Conservation (phyloP, 2,888 invertebrate species). For the Abscondita cerata region DNA sequence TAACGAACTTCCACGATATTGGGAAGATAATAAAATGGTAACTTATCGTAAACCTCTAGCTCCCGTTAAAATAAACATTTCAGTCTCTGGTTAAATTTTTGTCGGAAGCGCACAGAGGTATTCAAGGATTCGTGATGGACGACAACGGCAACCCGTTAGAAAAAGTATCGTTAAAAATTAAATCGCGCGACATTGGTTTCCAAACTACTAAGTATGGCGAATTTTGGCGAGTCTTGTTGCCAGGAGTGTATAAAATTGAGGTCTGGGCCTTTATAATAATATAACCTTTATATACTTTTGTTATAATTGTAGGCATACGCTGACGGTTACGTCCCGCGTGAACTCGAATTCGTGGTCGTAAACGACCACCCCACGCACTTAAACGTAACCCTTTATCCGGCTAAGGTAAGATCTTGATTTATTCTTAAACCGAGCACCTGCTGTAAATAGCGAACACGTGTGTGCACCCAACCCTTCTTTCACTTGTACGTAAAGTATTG, state of each 20-base stretch:
- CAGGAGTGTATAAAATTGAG: slow-evolving; percentile 85
- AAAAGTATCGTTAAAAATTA: slow-evolving; percentile 78
- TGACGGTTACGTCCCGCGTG: slow-evolving; percentile 82
- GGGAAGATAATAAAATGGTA: slow-evolving; percentile 89
- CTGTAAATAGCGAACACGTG: not conserved
- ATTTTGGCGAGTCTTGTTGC: slow-evolving; percentile 90
- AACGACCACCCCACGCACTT: slow-evolving; percentile 85
- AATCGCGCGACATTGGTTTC: slow-evolving; percentile 83
- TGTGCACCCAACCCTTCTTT: not conserved
- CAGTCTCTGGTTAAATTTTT: slow-evolving; percentile 83
- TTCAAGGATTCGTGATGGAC: slow-evolving; percentile 87
- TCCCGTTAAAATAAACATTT: slow-evolving; percentile 23
- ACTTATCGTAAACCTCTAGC: too few species aligned
- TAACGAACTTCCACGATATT: slow-evolving; percentile 79
- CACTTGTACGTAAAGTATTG: slow-evolving; percentile 4
- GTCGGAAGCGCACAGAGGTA: slow-evolving; percentile 86
- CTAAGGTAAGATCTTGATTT: slow-evolving; percentile 69
- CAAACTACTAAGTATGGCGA: slow-evolving; percentile 91
- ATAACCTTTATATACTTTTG: too few species aligned
- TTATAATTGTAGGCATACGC: slow-evolving; percentile 72
- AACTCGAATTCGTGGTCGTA: slow-evolving; percentile 85
- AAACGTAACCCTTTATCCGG: slow-evolving; percentile 81
- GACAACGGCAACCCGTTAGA: slow-evolving; percentile 80
- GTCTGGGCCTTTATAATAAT: slow-evolving; percentile 60
- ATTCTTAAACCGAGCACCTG: not conserved